phyloP scores from a whole-genome alignment of 2,888 invertebrate species.

The Drosophila gaucha region DNA sequence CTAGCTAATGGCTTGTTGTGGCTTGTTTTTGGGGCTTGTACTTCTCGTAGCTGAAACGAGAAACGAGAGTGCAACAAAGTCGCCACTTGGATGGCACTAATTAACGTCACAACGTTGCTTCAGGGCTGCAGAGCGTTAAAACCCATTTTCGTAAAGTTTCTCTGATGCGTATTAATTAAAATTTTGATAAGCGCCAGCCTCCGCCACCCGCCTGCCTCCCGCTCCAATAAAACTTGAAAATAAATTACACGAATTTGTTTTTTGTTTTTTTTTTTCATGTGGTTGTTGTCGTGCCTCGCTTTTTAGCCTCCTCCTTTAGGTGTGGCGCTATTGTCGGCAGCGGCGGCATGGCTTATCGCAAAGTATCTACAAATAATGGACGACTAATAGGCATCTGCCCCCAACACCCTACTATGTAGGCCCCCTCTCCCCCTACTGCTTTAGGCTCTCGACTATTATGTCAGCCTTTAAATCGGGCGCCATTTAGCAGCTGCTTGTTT shows the following conservation, averaged over 20 bases:
- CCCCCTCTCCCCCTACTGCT: slow-evolving; percentile 10
- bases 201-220: neutral
- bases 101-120: slow-evolving; percentile 68
- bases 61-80: slow-evolving; percentile 70
- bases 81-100: slow-evolving; percentile 75
- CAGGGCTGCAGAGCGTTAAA: slow-evolving; percentile 61
- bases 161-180: slow-evolving; percentile 79
- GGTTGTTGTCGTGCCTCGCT: slow-evolving; percentile 15
- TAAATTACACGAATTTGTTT: slow-evolving; percentile 74
- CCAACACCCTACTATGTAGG: slow-evolving; percentile 24
- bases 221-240: slow-evolving; percentile 72
- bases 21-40: slow-evolving; percentile 55
- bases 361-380: slow-evolving; percentile 77
- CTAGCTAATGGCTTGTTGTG: slow-evolving; percentile 78
- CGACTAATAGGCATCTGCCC: slow-evolving; percentile 68
- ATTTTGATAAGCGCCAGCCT: slow-evolving; percentile 72
- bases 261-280: slow-evolving; percentile 13
- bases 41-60: slow-evolving; percentile 41
- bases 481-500: slow-evolving; percentile 56
- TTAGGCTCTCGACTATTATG: slow-evolving; percentile 49
- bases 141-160: slow-evolving; percentile 72
- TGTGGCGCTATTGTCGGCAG: slow-evolving; percentile 67
- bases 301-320: slow-evolving; percentile 49
- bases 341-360: slow-evolving; percentile 65
- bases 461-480: slow-evolving; percentile 57